Conservation (phyloP, 2,113 vertebrate species). For the Xyliphius kryptos region DNA sequence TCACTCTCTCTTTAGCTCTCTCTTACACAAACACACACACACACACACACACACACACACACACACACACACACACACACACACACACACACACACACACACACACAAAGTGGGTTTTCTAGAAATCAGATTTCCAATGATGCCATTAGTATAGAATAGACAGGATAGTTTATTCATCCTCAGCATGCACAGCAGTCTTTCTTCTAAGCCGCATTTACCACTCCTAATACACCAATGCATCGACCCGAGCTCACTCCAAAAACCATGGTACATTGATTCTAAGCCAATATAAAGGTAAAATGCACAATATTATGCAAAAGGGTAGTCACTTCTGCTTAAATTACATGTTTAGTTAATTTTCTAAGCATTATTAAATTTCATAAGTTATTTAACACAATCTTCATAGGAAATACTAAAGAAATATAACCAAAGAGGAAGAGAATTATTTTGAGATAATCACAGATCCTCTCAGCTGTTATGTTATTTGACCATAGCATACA, state of each 20-base stretch:
- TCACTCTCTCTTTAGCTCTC: slow-evolving; percentile 1
- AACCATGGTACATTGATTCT: slow-evolving; percentile 16
- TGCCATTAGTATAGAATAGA: slow-evolving; percentile 41
- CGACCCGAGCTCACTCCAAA: neutral
- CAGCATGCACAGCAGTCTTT: slow-evolving; percentile 26
- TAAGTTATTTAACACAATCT: too few relatives aligned
- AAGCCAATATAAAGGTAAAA: slow-evolving; percentile 12
- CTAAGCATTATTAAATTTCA: too few relatives aligned
- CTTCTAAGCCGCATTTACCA: slow-evolving; percentile 32
- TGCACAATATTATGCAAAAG: too few relatives aligned
- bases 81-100: neutral
- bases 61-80: too few relatives aligned
- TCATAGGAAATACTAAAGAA: too few relatives aligned
- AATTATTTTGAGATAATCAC: too few relatives aligned
- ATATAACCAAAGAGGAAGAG: too few relatives aligned
- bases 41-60: too few relatives aligned
- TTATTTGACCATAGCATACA: too few relatives aligned
- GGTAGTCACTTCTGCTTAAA: too few relatives aligned
- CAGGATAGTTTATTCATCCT: slow-evolving; percentile 31
- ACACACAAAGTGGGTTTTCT: slow-evolving; percentile 25
- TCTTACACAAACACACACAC: neutral
- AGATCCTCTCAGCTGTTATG: too few relatives aligned
- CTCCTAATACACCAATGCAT: slow-evolving; percentile 29
- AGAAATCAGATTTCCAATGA: slow-evolving; percentile 45
- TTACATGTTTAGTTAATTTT: too few relatives aligned